phyloP scores from a whole-genome alignment of 2,888 invertebrate genomes.

The Geophilus truncorum region DNA sequence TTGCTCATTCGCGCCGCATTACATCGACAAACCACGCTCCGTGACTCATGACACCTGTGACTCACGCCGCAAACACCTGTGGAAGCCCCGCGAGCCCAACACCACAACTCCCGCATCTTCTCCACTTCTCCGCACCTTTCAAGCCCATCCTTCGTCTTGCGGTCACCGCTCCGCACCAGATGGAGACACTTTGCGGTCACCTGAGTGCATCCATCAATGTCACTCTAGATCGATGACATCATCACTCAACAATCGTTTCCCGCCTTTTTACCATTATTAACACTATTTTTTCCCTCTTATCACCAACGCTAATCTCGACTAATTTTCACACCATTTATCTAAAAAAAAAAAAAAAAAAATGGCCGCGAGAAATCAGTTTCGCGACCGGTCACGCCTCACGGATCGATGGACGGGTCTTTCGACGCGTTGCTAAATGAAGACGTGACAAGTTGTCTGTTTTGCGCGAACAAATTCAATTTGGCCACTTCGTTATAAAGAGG shows the following conservation, averaged over 20 bases:
- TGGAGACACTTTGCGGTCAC: not conserved
- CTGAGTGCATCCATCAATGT: not conserved
- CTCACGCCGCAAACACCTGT: not conserved
- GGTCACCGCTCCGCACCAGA: not conserved
- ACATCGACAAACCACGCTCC: too few species aligned
- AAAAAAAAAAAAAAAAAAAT: too few species aligned
- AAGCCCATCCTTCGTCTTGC: not conserved
- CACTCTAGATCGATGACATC: not conserved
- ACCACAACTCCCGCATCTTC: too few species aligned
- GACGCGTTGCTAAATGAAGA: too few species aligned
- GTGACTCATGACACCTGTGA: not conserved
- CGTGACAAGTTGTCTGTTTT: too few species aligned
- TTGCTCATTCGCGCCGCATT: not conserved
- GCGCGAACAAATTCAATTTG: not conserved
- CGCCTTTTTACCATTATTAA: too few species aligned
- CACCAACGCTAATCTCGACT: too few species aligned
- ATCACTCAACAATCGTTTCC: not conserved
- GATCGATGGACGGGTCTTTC: too few species aligned
- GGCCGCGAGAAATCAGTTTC: too few species aligned
- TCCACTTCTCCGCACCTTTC: not conserved
- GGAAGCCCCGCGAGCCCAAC: not conserved
- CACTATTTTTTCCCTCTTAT: too few species aligned
- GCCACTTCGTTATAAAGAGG: not conserved
- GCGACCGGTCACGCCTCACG: too few species aligned
- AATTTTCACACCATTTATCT: too few species aligned